Evolutionary conservation across 2,797 vertebrate species (phyloP), one percentile per base, ranked within the genome.

Genomic region (Danio albolineatus): DNA sequence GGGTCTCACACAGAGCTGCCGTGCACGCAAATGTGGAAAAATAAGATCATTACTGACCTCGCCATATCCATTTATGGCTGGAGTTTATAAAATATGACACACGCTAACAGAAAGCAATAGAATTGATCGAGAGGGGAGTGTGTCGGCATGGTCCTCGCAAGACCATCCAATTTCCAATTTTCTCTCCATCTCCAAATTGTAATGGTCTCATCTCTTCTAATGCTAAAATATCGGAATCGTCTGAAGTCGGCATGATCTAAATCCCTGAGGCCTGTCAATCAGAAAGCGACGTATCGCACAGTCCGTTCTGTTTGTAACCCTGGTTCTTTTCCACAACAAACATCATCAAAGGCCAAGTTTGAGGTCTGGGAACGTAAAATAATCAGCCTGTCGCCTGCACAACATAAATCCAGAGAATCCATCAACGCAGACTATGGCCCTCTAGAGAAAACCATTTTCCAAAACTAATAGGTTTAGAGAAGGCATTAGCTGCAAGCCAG

Each of bases 381-480:
- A 61, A 84, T 79, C 78, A 79, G 69, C 43, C 73, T 64, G 69
- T 56, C 59, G 64, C 73, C 60, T 41, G 28, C 62, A 21, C 57
- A 72, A 74, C 67, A 84, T 67, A 75, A 78, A 75, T 76, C 59
- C 78, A 70, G 67, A 80, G 70, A 83, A 79, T 59, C 57, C 76
- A 71, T 85, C 79, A 80, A 77, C 54, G 43, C 43, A 73, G 49
- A 53, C 38, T 75, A 65, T 60, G 21, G 65, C 44, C 78, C 71
- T 80, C 65, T 65, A 43, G 60, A 82, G 77, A 81, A 89, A 89
- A 85, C 82, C 86, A 89, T 91, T 90, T 87, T 87, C 79, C 67
- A 81, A 56, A 84, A 74, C 84, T 89, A 86, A 92, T 90, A 85
- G 85, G 85, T 88, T 89, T 85, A 86, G 85, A 85, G 86, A 83